Conservation (phyloP, 1,140 invertebrate genomes). For the Melipona quadrifasciata region DNA sequence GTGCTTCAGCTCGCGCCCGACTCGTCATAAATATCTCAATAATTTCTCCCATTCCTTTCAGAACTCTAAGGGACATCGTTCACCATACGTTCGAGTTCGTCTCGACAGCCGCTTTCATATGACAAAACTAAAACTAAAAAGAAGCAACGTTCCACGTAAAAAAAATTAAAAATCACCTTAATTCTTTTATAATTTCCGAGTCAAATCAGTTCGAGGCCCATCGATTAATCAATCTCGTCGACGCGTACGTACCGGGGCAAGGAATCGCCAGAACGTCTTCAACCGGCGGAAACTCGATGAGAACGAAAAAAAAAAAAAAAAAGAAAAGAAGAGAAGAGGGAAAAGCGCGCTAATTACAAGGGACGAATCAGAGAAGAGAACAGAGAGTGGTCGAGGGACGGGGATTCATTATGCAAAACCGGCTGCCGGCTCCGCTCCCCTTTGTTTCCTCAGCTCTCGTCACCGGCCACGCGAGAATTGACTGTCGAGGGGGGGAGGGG, state of each 20-base stretch:
- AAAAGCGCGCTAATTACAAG: constrained; percentile 19
- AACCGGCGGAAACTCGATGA: not conserved
- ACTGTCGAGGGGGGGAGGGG: not conserved
- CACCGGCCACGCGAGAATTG: constrained; percentile 19
- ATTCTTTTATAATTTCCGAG: not conserved
- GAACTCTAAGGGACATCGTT: too few species aligned
- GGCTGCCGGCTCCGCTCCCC: not conserved
- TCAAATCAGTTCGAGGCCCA: not conserved
- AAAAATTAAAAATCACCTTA: not conserved
- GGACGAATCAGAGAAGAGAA: not conserved
- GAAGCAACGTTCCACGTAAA: too few species aligned
- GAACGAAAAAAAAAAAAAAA: not conserved
- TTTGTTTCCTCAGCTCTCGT: constrained; percentile 33
- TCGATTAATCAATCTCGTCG: constrained; percentile 23
- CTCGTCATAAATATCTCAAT: too few species aligned
- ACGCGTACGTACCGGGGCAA: not conserved
- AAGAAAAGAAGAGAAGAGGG: too few species aligned
- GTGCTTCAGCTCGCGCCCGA: too few species aligned
- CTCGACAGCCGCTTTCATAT: too few species aligned
- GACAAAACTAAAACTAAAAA: too few species aligned
- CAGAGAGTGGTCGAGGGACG: not conserved
- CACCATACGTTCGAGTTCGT: too few species aligned
- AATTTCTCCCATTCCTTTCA: too few species aligned
- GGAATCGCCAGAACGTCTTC: not conserved
- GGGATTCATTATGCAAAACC: constrained; percentile 48